Evolutionary conservation across 2,888 invertebrate species (phyloP), one percentile per base, ranked within the genome.

Genomic region (Heteromurus nitidus): DNA sequence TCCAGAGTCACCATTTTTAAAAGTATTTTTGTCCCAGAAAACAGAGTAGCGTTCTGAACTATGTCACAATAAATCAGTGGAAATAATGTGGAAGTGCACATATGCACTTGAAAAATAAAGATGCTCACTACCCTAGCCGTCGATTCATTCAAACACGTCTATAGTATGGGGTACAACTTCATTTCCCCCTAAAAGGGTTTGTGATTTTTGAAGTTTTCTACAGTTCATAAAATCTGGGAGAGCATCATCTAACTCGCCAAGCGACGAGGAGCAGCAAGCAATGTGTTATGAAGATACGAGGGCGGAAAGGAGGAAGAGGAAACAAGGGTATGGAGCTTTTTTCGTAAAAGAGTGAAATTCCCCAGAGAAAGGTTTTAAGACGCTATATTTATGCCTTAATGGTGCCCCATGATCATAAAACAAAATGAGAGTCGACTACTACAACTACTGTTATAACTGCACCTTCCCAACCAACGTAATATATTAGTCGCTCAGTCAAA

Each of bases 371-470:
- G 68, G 77, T 69, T 77, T 77, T 69, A 77, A 77, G 77, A 77
- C 69, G 53, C 77, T 77, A 77, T 77, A 77, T 77, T 77, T 77
- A 77, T 77, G 77, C 77, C 62, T 69, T 77, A 77, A 77, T 77
- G 77, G 77, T 77, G 65, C 36, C 62, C 77, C 77, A 77, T 77
- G 77, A 77, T 77, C 77, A 77, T 77, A 77, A 77, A 77, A 77
- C 77, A 77, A 77, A 69, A 77, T 77, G 77, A 69, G 77, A 50
- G 62, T 77, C 47, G 24, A 62, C 77, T 69, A 76, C 53, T 58
- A 28, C 44, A 36, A 22, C 68, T 44, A 26, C 65, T 36, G 50
- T 58, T 67, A 75, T 67, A 62, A 67, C 60, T 76, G 62, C 76
- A 68, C 68, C 76, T 68, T 58, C 44, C 62, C 31, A 22, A 62